A percentile compares a stretch with the other conserved stretches of the same genome.
These are phyloP conservation scores for Pycnomerus fuliginosus DNA, from an alignment of 2,888 invertebrate genomes.

Conservation along the genomic window DNA sequence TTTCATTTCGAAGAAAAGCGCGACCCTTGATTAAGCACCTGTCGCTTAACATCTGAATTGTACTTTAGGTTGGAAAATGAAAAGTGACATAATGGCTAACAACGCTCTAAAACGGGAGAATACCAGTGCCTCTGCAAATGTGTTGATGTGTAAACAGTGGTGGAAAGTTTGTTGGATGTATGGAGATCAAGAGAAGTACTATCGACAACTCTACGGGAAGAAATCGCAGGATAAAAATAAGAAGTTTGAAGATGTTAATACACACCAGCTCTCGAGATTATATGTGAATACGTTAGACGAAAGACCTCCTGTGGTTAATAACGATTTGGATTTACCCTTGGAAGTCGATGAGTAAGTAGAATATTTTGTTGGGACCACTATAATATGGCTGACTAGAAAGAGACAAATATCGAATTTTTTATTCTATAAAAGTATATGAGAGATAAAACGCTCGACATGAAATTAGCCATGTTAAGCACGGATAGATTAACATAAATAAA, in stretches of 20 bases:
- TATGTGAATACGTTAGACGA: conserved; percentile 19
- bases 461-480: conserved; percentile 25
- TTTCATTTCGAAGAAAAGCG: neutral
- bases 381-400: no score
- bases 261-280: conserved; percentile 20
- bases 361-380: no score
- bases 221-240: conserved; percentile 40
- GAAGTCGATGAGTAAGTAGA: conserved; percentile 45
- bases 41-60: conserved; percentile 9
- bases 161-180: conserved; percentile 89
- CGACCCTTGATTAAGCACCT: conserved; percentile 14
- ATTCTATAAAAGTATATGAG: conserved; percentile 8
- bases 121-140: conserved; percentile 61
- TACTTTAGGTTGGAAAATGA: conserved; percentile 20
- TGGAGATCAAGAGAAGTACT: conserved; percentile 82
- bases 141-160: conserved; percentile 84
- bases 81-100: conserved; percentile 38
- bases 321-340: conserved; percentile 38
- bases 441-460: conserved; percentile 27
- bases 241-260: conserved; percentile 28
- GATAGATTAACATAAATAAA: conserved; percentile 25
- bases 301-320: conserved; percentile 33
- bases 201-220: conserved; percentile 74
- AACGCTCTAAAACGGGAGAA: conserved; percentile 46
- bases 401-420: no score